These are phyloP conservation scores for Rousettus madagascariensis DNA, from an alignment of 2,797 vertebrate genomes.

Conservation along the genomic window DNA sequence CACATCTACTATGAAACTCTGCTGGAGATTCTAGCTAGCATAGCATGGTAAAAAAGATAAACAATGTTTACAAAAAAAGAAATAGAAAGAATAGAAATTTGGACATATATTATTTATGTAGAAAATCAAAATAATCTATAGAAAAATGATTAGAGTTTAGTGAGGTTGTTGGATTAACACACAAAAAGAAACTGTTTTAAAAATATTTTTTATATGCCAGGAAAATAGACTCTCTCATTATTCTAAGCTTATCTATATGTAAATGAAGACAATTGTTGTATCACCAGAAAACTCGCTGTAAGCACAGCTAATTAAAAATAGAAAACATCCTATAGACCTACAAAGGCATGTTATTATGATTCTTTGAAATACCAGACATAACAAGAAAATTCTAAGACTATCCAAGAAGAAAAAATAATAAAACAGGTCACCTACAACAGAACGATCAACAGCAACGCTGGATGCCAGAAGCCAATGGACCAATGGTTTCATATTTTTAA, in stretches of 20 bases:
- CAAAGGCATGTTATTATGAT: neutral
- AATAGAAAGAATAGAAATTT: neutral
- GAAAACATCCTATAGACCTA: neutral
- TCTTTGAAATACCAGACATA: neutral
- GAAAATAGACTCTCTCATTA: constrained; percentile 14
- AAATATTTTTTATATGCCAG: neutral
- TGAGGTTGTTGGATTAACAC: neutral
- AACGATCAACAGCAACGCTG: neutral
- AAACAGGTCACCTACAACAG: neutral
- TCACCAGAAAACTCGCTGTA: neutral
- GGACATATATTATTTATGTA: neutral
- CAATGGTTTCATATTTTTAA: neutral
- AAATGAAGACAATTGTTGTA: neutral
- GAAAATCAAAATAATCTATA: neutral
- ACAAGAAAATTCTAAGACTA: neutral
- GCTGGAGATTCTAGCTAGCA: neutral
- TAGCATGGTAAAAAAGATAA: neutral
- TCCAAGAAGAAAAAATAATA: neutral
- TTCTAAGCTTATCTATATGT: neutral
- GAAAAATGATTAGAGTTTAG: neutral
- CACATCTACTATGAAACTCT: neutral
- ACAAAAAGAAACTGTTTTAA: neutral
- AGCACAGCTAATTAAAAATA: neutral
- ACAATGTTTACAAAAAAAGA: neutral
- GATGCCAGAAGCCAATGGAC: neutral